Evolutionary conservation across 2,797 vertebrate species (phyloP).

Genomic region (Coccyzus lansbergi): DNA sequence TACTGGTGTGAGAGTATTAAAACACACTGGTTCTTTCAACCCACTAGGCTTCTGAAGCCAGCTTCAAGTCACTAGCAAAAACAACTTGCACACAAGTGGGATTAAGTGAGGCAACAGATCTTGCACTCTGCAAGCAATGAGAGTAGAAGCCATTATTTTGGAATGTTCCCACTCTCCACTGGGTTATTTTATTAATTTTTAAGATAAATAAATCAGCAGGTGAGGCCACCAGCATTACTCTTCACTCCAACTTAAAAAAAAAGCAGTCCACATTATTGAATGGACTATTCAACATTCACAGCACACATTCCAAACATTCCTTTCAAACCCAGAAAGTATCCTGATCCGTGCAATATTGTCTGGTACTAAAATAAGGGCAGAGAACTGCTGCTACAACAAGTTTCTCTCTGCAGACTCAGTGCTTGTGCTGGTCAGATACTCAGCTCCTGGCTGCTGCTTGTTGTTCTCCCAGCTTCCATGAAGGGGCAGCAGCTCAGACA

Average conservation of each 20-base stretch:
- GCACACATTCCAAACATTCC: not conserved
- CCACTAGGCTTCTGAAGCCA: not conserved
- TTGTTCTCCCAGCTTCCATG: constrained; percentile 12
- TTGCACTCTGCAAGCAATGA: not conserved
- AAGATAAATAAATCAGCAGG: not conserved
- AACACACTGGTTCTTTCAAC: not conserved
- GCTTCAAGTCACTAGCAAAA: not conserved
- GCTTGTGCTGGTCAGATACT: not conserved
- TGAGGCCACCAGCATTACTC: not conserved
- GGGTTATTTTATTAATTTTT: not conserved
- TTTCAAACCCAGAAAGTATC: not conserved
- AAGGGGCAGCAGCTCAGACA: constrained; percentile 27
- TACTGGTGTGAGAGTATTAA: not conserved
- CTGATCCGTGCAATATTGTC: not conserved
- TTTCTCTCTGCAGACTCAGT: not conserved
- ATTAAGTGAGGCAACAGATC: not conserved
- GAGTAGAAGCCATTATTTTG: not conserved
- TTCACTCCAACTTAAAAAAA: not conserved
- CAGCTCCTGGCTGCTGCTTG: not conserved
- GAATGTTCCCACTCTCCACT: not conserved
- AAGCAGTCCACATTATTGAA: not conserved
- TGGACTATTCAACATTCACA: not conserved
- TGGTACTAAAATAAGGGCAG: not conserved
- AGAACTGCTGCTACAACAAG: not conserved
- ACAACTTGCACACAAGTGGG: not conserved